Conservation (phyloP, 1,140 invertebrate species). For the Adelges cooleyi region DNA sequence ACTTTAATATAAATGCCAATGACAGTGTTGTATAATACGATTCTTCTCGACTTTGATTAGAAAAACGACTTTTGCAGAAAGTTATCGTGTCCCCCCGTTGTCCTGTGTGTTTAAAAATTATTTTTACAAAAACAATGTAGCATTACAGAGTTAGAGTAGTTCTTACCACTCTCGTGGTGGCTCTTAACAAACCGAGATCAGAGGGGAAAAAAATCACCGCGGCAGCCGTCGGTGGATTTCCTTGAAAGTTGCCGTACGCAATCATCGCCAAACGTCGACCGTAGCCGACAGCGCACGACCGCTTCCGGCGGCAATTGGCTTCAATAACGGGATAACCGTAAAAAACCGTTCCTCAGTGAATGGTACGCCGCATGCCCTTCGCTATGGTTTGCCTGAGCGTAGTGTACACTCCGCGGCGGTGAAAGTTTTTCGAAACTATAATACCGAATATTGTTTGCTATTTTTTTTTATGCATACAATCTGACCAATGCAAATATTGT, state of each 20-base stretch:
- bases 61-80: no score
- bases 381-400: conserved; percentile 19
- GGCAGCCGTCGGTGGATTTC: not conserved
- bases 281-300: conserved; percentile 2
- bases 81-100: no score
- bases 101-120: no score
- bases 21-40: no score
- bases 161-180: not conserved
- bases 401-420: not conserved
- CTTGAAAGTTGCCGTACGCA: conserved; percentile 8
- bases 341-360: conserved; percentile 25
- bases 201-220: not conserved
- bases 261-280: not conserved
- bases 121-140: not conserved
- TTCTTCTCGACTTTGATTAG: no score
- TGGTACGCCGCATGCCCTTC: conserved; percentile 27
- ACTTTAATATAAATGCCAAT: no score
- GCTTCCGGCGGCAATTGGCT: conserved; percentile 23
- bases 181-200: not conserved
- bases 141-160: not conserved
- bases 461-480: no score
- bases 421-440: conserved; percentile 14
- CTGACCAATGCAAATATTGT: no score
- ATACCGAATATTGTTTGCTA: no score
- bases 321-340: conserved; percentile 27